Percentiles rank a stretch among this genome's conserved stretches.
Conservation (phyloP, 2,888 invertebrate genomes). For the Agonopterix heracliana region DNA sequence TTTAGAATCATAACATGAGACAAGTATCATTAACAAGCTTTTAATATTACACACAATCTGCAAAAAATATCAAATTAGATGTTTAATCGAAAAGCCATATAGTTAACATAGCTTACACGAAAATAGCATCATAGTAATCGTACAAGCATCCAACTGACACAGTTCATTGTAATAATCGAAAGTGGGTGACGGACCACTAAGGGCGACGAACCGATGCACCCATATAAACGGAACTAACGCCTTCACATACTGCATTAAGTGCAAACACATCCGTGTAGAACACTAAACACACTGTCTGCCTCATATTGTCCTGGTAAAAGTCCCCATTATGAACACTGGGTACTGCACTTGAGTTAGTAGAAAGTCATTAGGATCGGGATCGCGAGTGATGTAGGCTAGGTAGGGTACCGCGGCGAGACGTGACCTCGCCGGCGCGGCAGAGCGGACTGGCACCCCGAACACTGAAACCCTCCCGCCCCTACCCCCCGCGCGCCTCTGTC, state of each 20-base stretch:
- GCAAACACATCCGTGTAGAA: slow-evolving; percentile 42
- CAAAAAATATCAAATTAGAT: too few relatives aligned
- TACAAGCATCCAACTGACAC: slow-evolving; percentile 21
- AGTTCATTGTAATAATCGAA: slow-evolving; percentile 48
- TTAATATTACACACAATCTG: too few relatives aligned
- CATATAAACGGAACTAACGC: slow-evolving; percentile 47
- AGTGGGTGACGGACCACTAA: slow-evolving; percentile 51
- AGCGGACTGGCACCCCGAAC: slow-evolving; percentile 51
- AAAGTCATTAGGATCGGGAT: slow-evolving; percentile 30
- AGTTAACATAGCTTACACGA: slow-evolving; percentile 6
- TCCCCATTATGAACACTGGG: slow-evolving; percentile 22
- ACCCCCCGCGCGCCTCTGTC: slow-evolving; percentile 53
- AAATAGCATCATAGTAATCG: slow-evolving; percentile 42
- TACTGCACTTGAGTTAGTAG: slow-evolving; percentile 20
- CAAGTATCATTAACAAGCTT: too few relatives aligned
- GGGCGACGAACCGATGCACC: slow-evolving; percentile 56
- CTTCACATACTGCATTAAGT: slow-evolving; percentile 43
- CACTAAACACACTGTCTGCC: slow-evolving; percentile 45
- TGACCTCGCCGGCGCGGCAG: slow-evolving; percentile 43
- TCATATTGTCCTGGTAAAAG: slow-evolving; percentile 18
- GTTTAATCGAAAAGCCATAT: too few relatives aligned
- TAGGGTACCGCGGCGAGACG: slow-evolving; percentile 34
- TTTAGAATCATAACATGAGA: too few relatives aligned
- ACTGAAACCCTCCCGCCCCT: slow-evolving; percentile 47
- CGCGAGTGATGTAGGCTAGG: slow-evolving; percentile 27